Evolutionary conservation across 2,888 invertebrate species (phyloP).

Genomic region (Branchipolynoe longqiensis): DNA sequence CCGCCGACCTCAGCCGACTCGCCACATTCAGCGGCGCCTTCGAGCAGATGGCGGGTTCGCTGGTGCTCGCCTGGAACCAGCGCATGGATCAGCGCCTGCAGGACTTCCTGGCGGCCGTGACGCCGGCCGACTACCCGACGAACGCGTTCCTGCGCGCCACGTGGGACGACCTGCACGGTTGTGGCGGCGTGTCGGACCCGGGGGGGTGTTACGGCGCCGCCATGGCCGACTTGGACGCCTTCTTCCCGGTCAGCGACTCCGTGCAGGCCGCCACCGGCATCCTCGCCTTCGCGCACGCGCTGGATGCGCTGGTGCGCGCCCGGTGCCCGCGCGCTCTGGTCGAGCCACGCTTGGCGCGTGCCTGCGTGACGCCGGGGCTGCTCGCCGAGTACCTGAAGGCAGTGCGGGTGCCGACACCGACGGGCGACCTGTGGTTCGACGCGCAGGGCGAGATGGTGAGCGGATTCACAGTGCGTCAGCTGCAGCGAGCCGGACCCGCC

Average conservation of each 20-base stretch:
- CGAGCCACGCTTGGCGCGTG: background rate
- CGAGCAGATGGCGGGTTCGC: slow-evolving; percentile 3
- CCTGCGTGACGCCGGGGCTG: slow-evolving; percentile 55
- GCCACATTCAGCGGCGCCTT: slow-evolving; percentile 2
- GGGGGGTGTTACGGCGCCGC: background rate
- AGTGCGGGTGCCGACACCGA: slow-evolving; percentile 56
- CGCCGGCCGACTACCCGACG: slow-evolving; percentile 24
- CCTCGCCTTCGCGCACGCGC: slow-evolving; percentile 65
- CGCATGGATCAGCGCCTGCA: background rate
- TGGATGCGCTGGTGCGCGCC: slow-evolving; percentile 56
- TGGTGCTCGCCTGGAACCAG: slow-evolving; percentile 3
- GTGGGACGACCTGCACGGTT: slow-evolving; percentile 60
- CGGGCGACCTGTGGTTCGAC: slow-evolving; percentile 62
- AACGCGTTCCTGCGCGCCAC: slow-evolving; percentile 67
- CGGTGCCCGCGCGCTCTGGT: slow-evolving; percentile 50
- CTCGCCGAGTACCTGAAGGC: slow-evolving; percentile 53
- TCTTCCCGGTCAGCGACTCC: slow-evolving; percentile 63
- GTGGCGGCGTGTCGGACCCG: slow-evolving; percentile 33
- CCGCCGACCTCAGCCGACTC: background rate
- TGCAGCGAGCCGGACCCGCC: slow-evolving; percentile 36
- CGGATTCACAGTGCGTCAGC: slow-evolving; percentile 60
- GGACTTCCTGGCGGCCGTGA: background rate
- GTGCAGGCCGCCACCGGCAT: slow-evolving; percentile 65
- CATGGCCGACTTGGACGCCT: slow-evolving; percentile 35
- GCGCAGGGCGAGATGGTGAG: slow-evolving; percentile 61